Percentiles rank a stretch among this genome's conserved stretches.
These are phyloP conservation scores for Geotrupes spiniger DNA, from an alignment of 2,888 invertebrate genomes.

Conservation along the genomic window DNA sequence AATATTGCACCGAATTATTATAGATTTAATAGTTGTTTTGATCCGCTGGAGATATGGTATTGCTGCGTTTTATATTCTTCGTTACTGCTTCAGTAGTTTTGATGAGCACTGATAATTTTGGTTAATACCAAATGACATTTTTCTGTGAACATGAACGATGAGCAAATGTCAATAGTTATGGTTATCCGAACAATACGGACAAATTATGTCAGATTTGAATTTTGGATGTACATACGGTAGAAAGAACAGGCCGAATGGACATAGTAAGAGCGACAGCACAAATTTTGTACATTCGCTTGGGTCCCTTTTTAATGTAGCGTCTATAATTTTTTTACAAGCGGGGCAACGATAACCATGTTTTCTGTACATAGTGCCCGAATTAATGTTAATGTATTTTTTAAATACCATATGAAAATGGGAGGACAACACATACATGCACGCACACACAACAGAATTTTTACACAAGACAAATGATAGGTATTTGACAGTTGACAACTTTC, in stretches of 20 bases:
- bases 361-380: neutral
- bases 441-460: too few relatives aligned
- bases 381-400: too few relatives aligned
- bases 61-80: neutral
- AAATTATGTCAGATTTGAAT: conserved; percentile 21
- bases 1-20: too few relatives aligned
- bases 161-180: neutral
- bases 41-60: too few relatives aligned
- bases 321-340: conserved; percentile 16
- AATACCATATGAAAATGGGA: too few relatives aligned
- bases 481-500: too few relatives aligned
- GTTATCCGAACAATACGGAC: conserved; percentile 22
- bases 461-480: too few relatives aligned
- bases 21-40: too few relatives aligned
- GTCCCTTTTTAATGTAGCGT: conserved; percentile 14
- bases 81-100: neutral
- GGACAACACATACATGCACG: too few relatives aligned
- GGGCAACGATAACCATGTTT: conserved; percentile 13
- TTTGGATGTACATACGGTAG: conserved; percentile 28
- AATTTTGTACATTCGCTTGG: conserved; percentile 25
- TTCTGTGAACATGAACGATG: too few relatives aligned
- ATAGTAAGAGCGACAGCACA: conserved; percentile 26
- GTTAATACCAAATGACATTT: too few relatives aligned
- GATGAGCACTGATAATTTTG: too few relatives aligned
- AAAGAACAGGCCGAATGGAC: conserved; percentile 28